Evolutionary conservation across 2,888 invertebrate species (phyloP), one percentile per base, ranked within the genome.

Genomic region (Clistopyga incitator): DNA sequence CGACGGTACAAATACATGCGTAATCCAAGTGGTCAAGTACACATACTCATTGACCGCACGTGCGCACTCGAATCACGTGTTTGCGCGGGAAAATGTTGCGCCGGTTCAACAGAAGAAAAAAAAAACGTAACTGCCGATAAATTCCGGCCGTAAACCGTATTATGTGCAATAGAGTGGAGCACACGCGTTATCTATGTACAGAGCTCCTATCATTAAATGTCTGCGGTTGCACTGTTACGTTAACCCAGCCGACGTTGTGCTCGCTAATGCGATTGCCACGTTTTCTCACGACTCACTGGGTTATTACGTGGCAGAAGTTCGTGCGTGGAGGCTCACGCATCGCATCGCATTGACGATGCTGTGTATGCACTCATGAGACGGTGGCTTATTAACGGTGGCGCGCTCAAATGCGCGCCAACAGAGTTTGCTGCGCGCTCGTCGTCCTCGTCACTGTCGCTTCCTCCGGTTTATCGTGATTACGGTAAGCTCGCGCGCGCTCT

Each of bases 271-370:
- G 59, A 83, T 83, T 76, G 78, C 82, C 79, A 79, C 76, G 75
- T 71, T 83, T 83, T 83, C 82, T 83, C 82, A 83, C 82, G 82
- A 82, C 78, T 82, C 82, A 74, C 78, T 79, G 71, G 78, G 47
- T 83, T 79, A 83, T 83, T 83, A 83, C 82, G 82, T 72, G n/a
- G 71, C 71, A 47, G 38, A 79, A 83, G 71, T 79, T 79, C 71
- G 47, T 72, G 65, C 54, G 29, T 42, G 65, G 71, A 70, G 47
- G 65, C 70, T 75, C 64, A 79, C 82, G 75, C 82, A 76, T 75
- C 75, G 78, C 71, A 71, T 82, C 78, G 76, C 78, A 79, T 79
- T 76, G 79, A 76, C 56, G 75, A 75, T 80, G 68, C 72, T 74
- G 72, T 59, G 50, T 56, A 76, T 70, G 29, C 47, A 59, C 25